Evolutionary conservation across 2,113 vertebrate species (phyloP).

Genomic region (Proterorhinus semilunaris): DNA sequence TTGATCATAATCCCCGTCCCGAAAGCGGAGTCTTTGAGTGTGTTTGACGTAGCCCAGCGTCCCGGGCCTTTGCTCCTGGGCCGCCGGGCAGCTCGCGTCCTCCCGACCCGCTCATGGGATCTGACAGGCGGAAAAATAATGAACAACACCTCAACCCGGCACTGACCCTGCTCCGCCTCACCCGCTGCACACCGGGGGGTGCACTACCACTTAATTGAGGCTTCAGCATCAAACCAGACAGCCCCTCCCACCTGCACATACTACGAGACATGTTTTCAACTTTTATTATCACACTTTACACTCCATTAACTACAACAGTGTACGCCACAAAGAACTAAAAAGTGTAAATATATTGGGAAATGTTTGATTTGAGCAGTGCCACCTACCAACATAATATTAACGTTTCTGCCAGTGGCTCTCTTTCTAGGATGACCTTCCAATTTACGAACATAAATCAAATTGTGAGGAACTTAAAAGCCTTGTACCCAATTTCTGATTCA

Average conservation of each 20-base stretch:
- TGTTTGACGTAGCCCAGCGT: slow-evolving; percentile 97
- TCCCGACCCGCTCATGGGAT: slow-evolving; percentile 90
- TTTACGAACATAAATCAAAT: no score
- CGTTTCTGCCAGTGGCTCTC: no score
- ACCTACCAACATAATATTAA: no score
- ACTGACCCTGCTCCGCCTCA: slow-evolving; percentile 90
- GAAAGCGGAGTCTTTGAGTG: slow-evolving; percentile 87
- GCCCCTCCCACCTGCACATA: slow-evolving; percentile 45
- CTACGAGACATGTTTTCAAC: not conserved
- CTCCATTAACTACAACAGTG: not conserved
- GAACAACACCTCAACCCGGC: slow-evolving; percentile 96
- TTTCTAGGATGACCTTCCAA: no score
- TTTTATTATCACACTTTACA: not conserved
- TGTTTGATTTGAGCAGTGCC: no score
- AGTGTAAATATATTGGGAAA: no score
- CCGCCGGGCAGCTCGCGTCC: slow-evolving; percentile 76
- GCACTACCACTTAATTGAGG: slow-evolving; percentile 91
- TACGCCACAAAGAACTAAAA: no score
- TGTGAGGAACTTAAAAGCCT: no score
- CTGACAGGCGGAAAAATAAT: slow-evolving; percentile 99
- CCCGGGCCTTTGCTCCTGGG: slow-evolving; percentile 81
- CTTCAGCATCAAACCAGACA: slow-evolving; percentile 79
- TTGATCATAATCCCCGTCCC: slow-evolving; percentile 87
- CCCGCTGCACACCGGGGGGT: slow-evolving; percentile 85
- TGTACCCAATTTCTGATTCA: no score